A percentile compares a stretch with the other conserved stretches of the same genome.
Conservation (phyloP, 2,888 invertebrate species). For the Notocelia uddmanniana region DNA sequence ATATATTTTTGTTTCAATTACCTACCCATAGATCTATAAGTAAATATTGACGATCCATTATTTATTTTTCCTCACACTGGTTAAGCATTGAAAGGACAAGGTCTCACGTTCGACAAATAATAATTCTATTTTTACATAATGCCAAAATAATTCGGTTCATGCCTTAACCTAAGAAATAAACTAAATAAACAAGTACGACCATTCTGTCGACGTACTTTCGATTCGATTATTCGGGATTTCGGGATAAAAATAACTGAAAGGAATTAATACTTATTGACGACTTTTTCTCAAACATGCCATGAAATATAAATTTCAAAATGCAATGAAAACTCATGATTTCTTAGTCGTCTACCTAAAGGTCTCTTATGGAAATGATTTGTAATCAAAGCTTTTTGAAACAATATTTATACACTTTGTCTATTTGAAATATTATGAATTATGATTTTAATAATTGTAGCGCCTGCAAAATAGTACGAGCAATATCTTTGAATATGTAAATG, state of each 20-base stretch:
- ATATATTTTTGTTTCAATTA: background rate
- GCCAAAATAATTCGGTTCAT: slow-evolving; percentile 15
- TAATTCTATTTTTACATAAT: background rate
- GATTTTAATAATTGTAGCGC: background rate
- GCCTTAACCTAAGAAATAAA: background rate
- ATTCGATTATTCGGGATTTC: background rate
- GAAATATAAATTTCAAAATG: too few relatives aligned
- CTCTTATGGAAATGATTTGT: too few relatives aligned
- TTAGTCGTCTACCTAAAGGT: too few relatives aligned
- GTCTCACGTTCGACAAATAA: background rate
- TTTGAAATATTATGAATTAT: background rate
- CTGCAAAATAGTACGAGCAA: background rate
- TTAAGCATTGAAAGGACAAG: slow-evolving; percentile 12
- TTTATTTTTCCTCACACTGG: slow-evolving; percentile 21
- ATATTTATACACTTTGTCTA: background rate
- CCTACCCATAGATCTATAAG: background rate
- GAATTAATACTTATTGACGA: background rate
- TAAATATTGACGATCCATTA: background rate
- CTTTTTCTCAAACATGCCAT: too few relatives aligned
- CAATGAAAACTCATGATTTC: too few relatives aligned
- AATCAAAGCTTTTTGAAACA: background rate
- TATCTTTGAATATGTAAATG: background rate
- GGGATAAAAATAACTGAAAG: background rate
- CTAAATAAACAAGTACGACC: background rate
- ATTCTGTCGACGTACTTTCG: background rate